Evolutionary conservation across 2,113 vertebrate genomes (phyloP), one percentile per base, ranked within the genome.

Genomic region (Ploceus nigricollis): DNA sequence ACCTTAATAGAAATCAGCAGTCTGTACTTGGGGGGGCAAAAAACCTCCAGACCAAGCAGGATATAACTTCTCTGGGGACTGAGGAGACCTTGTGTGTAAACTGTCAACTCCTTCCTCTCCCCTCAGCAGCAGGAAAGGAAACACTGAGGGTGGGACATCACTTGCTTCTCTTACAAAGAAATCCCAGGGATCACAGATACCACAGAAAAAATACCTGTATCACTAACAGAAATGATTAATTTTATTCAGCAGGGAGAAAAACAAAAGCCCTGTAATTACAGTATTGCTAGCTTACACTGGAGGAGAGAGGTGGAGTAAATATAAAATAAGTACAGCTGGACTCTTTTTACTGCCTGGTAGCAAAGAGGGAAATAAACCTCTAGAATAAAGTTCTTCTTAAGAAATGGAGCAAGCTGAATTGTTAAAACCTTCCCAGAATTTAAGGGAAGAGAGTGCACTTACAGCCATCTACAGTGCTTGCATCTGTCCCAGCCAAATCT

Each of bases 41-140:
- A 71, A 69, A 82, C 12, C 39, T n/a, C 45, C 28, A 82, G 66
- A 77, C 47, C 58, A 83, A 86, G 94, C 93, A 96, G 94, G 94
- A 96, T 93, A 95, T 93, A 91, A 96, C 63, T 93, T 96, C 95
- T 92, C 91, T 91, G 70, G 95, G 90, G 94, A 96, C 54, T 1
- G 1, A 85, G 83, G 17, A 80, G 82, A 71, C 76, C 87, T 94
- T 96, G 92, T 96, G 75, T 86, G 71, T 40, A 86, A 94, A 92
- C 94, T 95, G 95, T 75, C 94, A 96, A 90, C 63, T 96, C 79
- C 79, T 96, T 97, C 92, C 93, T 96, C 94, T 96, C 92, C 79
- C 89, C 76, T 73, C 53, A 63, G 90, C 79, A 83, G 82, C 80
- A 88, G 71, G 60, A 95, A 93, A 93, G 71, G 91, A 95, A 96